Percentiles rank a stretch among this genome's conserved stretches.
These are phyloP conservation scores for Lamellibrachia satsuma DNA, from an alignment of 2,888 invertebrate genomes.

Conservation along the genomic window DNA sequence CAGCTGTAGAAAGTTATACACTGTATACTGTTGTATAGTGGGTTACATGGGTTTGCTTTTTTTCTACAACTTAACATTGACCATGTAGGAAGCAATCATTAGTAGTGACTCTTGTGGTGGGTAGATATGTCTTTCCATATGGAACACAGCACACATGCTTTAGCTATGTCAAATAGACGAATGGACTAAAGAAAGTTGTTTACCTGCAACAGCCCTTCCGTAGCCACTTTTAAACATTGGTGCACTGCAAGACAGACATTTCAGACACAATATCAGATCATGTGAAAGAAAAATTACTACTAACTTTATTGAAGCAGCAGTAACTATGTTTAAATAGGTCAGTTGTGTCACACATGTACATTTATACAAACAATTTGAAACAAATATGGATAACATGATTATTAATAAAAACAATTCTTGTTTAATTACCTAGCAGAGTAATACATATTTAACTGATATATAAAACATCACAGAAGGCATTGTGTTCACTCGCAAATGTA, in stretches of 20 bases:
- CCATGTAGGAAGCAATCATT: no score
- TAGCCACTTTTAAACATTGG: conserved; percentile 38
- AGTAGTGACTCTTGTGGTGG: no score
- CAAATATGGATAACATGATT: background rate
- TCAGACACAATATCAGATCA: background rate
- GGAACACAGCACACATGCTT: no score
- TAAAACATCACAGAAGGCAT: no score
- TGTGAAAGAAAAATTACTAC: background rate
- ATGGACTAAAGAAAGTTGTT: background rate
- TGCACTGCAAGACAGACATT: background rate
- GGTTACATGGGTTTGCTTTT: no score
- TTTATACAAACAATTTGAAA: background rate
- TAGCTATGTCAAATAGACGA: no score
- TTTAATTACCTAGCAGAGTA: background rate
- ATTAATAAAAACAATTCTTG: background rate
- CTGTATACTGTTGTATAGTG: no score
- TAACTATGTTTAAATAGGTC: background rate
- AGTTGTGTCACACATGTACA: no score
- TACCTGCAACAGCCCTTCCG: conserved; percentile 34
- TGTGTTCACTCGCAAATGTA: no score
- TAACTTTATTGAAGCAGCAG: background rate
- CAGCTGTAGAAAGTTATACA: no score
- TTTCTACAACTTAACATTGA: no score
- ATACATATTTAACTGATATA: background rate
- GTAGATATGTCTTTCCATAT: no score